Evolutionary conservation across 2,113 vertebrate species (phyloP), one percentile per base, ranked within the genome.

Genomic region (Etia nguti): DNA sequence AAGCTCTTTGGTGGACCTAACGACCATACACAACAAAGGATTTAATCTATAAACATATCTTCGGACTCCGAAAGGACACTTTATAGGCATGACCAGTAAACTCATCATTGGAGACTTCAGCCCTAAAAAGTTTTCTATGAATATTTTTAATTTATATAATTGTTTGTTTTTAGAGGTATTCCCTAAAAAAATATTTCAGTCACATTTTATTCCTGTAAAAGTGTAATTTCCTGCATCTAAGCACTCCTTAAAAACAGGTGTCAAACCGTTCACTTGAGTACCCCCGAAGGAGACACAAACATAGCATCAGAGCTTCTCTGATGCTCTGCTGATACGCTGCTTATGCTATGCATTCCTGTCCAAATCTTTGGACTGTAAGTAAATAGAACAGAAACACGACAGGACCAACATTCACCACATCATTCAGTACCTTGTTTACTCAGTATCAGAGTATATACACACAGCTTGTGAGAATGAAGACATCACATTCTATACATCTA

Each of bases 391-490:
- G 26, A 83, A 86, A 68, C 10, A 15, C 3, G 13, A 38, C 26
- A 24, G 6, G 4, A 70, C n/a, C 20, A 57, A 73, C 80, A 65
- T 50, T 29, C 59, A 41, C 31, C 31, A 59, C 36, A 6, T 46
- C 34, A 43, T 56, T 73, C 26, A 82, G 12, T 31, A 26, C n/a
- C 15, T 54, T 41, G 26, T 70, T 65, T 82, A 11, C 81, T 92
- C 79, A 86, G 10, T 36, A 81, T 90, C 29, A 22, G 79, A 68
- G 34, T 22, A 54, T 54, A 73, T 60, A 73, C 82, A 79, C 81
- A 62, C 82, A 88, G 55, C 83, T 46, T 81, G 68, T 34, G 79
- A 13, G 75, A 92, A 93, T 91, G 31, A 88, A 94, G 91, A 88
- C 93, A 89, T 93, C 89, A 90, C 38, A 86, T 48, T 81, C 50